Percentiles rank a stretch among this genome's conserved stretches.
Conservation (phyloP, 1,140 invertebrate species). For the Armadillidium nasatum region DNA sequence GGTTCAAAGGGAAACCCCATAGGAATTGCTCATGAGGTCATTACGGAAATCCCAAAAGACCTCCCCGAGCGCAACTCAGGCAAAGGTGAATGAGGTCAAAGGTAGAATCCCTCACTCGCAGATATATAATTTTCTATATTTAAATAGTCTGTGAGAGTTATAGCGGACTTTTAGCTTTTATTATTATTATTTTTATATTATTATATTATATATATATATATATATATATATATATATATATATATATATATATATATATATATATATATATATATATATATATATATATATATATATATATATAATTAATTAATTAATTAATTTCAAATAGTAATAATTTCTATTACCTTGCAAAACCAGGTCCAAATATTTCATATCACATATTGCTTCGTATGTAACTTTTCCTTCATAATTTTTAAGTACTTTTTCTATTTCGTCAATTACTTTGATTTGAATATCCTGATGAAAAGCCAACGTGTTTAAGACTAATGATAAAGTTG, state of each 20-base stretch:
- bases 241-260: background rate
- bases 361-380: constrained; percentile 1
- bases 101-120: no score
- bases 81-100: no score
- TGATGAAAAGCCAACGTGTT: background rate
- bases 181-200: no score
- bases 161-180: no score
- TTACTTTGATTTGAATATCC: background rate
- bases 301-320: no score
- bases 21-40: no score
- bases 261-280: background rate
- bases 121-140: no score
- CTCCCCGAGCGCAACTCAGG: no score
- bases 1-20: no score
- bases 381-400: background rate
- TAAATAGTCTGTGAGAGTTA: no score
- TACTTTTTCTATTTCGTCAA: background rate
- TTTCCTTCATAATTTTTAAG: background rate
- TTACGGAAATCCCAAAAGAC: no score
- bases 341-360: background rate
- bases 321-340: background rate
- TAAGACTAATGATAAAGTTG: background rate
- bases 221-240: constrained; percentile 6
- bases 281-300: constrained; percentile 10
- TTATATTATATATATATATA: background rate